phyloP scores from a whole-genome alignment of 2,888 invertebrate genomes.

The Timema podura region DNA sequence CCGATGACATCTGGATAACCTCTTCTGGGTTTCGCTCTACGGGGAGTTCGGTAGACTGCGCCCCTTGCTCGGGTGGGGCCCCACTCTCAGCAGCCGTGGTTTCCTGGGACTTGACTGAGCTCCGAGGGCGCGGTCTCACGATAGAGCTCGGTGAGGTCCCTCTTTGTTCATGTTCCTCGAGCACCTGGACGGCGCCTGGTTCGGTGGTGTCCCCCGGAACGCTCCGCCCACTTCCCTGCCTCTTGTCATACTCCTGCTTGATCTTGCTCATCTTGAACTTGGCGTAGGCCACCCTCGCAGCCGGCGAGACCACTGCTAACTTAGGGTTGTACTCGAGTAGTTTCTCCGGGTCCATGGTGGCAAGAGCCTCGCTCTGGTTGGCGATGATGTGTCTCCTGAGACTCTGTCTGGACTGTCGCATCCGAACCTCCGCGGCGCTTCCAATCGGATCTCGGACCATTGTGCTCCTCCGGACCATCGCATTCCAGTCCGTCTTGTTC shows the following conservation, averaged over 20 bases:
- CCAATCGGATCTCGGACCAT: slow-evolving; percentile 72
- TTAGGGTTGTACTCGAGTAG: slow-evolving; percentile 79
- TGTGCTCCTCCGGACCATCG: slow-evolving; percentile 65
- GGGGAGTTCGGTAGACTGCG: slow-evolving; percentile 21
- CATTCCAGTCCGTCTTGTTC: slow-evolving; percentile 70
- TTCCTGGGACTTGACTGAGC: slow-evolving; percentile 17
- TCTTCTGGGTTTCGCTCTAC: slow-evolving; percentile 14
- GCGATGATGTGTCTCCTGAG: slow-evolving; percentile 66
- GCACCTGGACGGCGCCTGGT: slow-evolving; percentile 20
- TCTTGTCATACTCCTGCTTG: slow-evolving; percentile 51
- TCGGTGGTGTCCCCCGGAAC: slow-evolving; percentile 17
- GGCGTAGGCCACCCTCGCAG: slow-evolving; percentile 78
- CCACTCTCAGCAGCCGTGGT: slow-evolving; percentile 20
- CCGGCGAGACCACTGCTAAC: slow-evolving; percentile 67
- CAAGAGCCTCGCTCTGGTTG: slow-evolving; percentile 56
- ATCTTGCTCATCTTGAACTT: slow-evolving; percentile 80
- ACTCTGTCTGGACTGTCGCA: slow-evolving; percentile 64
- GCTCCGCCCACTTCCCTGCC: slow-evolving; percentile 30
- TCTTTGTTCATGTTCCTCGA: slow-evolving; percentile 20
- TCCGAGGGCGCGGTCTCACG: slow-evolving; percentile 32
- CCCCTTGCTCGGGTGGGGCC: slow-evolving; percentile 17
- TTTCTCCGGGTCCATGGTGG: slow-evolving; percentile 68
- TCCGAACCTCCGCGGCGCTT: slow-evolving; percentile 62
- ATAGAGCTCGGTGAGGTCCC: slow-evolving; percentile 27
- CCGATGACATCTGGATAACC: too few species aligned